phyloP scores from a whole-genome alignment of 2,888 invertebrate genomes.

The Noctua pronuba region DNA sequence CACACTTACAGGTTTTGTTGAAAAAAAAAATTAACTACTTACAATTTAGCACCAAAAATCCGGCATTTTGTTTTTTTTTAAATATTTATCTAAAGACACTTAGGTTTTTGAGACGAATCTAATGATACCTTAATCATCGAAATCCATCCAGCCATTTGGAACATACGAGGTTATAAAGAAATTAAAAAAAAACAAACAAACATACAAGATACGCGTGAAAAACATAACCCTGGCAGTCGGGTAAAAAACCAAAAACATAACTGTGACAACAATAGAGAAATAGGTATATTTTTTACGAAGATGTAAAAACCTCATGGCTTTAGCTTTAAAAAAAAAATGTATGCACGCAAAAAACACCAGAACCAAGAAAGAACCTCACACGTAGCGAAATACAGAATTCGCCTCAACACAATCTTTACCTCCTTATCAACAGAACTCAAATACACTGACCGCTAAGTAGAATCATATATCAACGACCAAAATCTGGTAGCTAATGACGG shows the following conservation, averaged over 20 bases:
- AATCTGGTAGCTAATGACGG: slow-evolving; percentile 70
- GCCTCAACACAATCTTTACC: slow-evolving; percentile 37
- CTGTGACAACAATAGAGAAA: not conserved
- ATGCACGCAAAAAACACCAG: not conserved
- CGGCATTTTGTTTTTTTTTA: too few relatives aligned
- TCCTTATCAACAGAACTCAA: slow-evolving; percentile 47
- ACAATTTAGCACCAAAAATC: too few relatives aligned
- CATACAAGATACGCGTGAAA: too few relatives aligned
- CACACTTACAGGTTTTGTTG: too few relatives aligned
- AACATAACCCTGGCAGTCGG: too few relatives aligned
- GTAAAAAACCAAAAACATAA: not conserved
- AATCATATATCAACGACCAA: slow-evolving; percentile 59
- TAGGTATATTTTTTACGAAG: not conserved
- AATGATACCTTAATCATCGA: too few relatives aligned
- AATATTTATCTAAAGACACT: too few relatives aligned
- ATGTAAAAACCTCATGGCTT: not conserved
- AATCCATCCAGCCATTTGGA: too few relatives aligned
- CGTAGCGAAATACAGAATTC: slow-evolving; percentile 55
- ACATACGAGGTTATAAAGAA: too few relatives aligned
- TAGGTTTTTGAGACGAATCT: too few relatives aligned
- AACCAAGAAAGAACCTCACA: slow-evolving; percentile 54
- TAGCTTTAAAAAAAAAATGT: not conserved
- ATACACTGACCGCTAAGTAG: slow-evolving; percentile 50
- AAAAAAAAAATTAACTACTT: too few relatives aligned
- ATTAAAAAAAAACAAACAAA: too few relatives aligned